phyloP scores from a whole-genome alignment of 2,113 vertebrate genomes.

The Australoheros scitulus region DNA sequence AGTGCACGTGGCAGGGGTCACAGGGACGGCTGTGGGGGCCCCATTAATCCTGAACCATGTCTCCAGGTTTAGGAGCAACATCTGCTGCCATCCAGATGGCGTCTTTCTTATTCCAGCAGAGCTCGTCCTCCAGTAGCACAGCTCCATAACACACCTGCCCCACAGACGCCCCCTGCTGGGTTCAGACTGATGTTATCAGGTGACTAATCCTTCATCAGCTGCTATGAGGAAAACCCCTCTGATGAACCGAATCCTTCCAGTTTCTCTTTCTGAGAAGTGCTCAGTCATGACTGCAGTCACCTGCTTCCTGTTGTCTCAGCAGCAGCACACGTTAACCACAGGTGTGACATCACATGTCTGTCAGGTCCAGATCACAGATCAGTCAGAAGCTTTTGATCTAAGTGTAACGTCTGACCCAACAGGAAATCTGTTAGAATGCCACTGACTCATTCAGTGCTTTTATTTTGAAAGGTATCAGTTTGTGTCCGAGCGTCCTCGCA shows the following conservation, averaged over 20 bases:
- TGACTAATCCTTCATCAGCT: constrained; percentile 4
- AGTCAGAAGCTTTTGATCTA: neutral
- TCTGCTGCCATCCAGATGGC: neutral
- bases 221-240: constrained; percentile 26
- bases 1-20: neutral
- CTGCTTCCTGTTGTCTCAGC: neutral
- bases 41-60: neutral
- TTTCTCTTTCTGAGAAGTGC: constrained; percentile 25
- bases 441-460: neutral
- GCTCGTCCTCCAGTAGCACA: no score
- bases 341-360: neutral
- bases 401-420: neutral
- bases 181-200: neutral
- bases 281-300: constrained; percentile 19
- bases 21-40: neutral
- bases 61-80: neutral
- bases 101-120: neutral
- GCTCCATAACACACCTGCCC: neutral
- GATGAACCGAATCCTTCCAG: neutral
- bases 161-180: neutral
- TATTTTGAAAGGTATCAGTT: neutral
- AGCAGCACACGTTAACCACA: neutral
- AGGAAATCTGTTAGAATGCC: neutral
- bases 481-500: neutral
- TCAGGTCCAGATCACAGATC: neutral